Percentiles rank a stretch among this genome's conserved stretches.
phyloP scores from a whole-genome alignment of 2,888 invertebrate genomes.

The Elmis aenea region DNA sequence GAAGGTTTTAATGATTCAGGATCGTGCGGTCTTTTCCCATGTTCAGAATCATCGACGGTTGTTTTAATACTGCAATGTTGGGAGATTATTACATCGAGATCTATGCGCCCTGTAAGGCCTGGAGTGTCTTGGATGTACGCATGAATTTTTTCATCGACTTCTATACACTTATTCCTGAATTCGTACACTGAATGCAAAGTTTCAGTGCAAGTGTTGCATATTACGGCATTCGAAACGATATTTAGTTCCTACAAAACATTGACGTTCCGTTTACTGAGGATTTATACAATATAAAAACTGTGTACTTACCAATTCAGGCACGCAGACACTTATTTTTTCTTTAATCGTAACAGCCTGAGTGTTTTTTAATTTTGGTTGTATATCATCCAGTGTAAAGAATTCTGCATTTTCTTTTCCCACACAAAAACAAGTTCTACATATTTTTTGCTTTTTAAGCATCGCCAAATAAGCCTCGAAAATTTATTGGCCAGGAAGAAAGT shows the following conservation, averaged over 20 bases:
- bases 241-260: slow-evolving; percentile 10
- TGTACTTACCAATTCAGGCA: slow-evolving; percentile 14
- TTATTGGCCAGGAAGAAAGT: too few species aligned
- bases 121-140: slow-evolving; percentile 10
- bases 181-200: slow-evolving; percentile 8
- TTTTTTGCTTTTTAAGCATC: slow-evolving; percentile 1
- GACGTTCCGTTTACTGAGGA: not conserved
- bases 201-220: slow-evolving; percentile 10
- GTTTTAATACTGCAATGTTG: too few species aligned
- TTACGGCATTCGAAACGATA: slow-evolving; percentile 12
- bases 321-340: slow-evolving; percentile 2
- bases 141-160: slow-evolving; percentile 12
- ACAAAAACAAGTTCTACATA: slow-evolving; percentile 2
- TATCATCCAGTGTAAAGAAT: not conserved
- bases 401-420: not conserved
- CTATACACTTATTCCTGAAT: slow-evolving; percentile 16
- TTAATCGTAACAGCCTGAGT: not conserved
- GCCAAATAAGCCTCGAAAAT: too few species aligned
- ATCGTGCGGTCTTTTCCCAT: too few species aligned
- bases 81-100: too few species aligned
- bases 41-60: too few species aligned
- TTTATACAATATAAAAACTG: not conserved
- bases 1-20: too few species aligned
- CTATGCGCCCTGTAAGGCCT: too few species aligned
- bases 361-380: not conserved